Conservation (phyloP, 2,797 vertebrate species). For the Holocentrus rufus region DNA sequence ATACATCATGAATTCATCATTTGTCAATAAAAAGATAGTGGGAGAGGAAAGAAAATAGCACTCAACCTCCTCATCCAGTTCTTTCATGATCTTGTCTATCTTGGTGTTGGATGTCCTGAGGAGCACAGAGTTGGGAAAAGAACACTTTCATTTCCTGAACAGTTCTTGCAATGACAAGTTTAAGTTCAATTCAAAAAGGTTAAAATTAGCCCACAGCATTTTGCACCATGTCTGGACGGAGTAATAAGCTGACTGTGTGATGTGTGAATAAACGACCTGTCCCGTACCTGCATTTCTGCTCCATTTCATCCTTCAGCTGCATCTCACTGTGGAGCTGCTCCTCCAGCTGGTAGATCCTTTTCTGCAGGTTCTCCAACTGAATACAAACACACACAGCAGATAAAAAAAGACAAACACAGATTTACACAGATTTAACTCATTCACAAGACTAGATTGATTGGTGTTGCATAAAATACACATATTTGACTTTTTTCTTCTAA, state of each 20-base stretch:
- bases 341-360: conserved; percentile 95
- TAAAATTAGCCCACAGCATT: not conserved
- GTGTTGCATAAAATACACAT: not conserved
- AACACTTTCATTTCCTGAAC: not conserved
- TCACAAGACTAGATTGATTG: not conserved
- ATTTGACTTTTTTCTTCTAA: not conserved
- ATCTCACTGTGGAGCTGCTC: conserved; percentile 97
- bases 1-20: not conserved
- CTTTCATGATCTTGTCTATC: conserved; percentile 96
- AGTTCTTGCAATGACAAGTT: not conserved
- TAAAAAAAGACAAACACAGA: not conserved
- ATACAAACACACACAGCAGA: conserved; percentile 39
- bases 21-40: not conserved
- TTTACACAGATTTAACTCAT: not conserved
- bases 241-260: not conserved
- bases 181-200: not conserved
- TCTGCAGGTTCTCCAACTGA: conserved; percentile 96
- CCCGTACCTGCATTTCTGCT: conserved; percentile 95
- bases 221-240: conserved; percentile 5
- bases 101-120: conserved; percentile 91
- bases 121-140: conserved; percentile 31
- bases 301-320: conserved; percentile 98
- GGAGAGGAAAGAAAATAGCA: not conserved
- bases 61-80: conserved; percentile 96
- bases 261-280: not conserved